These are phyloP conservation scores for Phoenicopterus ruber DNA, from an alignment of 2,113 vertebrate species.

Conservation along the genomic window DNA sequence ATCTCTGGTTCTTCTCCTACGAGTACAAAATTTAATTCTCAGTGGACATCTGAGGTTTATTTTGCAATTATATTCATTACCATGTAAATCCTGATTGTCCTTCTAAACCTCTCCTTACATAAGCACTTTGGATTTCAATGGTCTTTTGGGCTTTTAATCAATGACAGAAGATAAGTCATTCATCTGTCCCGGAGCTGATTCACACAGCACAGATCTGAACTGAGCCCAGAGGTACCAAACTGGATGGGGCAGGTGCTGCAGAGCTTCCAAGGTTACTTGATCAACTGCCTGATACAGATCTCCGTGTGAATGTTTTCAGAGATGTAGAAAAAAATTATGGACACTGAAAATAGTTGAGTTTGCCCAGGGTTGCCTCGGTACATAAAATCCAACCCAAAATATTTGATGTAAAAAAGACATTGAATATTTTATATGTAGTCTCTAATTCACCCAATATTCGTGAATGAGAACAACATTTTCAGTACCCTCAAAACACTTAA, in stretches of 20 bases:
- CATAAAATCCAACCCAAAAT: not conserved
- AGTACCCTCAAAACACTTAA: not conserved
- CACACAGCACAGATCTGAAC: not conserved
- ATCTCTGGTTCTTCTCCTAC: not conserved
- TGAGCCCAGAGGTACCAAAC: not conserved
- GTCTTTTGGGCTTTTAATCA: constrained; percentile 28
- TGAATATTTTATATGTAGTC: not conserved
- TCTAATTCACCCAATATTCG: not conserved
- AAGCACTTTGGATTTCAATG: not conserved
- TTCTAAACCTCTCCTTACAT: constrained; percentile 6
- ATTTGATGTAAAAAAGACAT: not conserved
- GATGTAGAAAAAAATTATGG: not conserved
- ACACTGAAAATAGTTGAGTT: not conserved
- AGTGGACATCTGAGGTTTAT: constrained; percentile 24
- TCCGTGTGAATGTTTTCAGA: not conserved
- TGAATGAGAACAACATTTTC: not conserved
- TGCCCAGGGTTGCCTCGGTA: not conserved
- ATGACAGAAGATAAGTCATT: not conserved
- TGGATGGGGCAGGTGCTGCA: not conserved
- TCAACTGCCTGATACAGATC: not conserved
- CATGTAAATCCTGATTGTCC: constrained; percentile 14
- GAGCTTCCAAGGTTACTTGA: not conserved
- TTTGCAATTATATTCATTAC: constrained; percentile 41
- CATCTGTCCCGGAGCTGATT: not conserved
- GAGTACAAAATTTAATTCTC: not conserved